A percentile compares a stretch with the other conserved stretches of the same genome.
Evolutionary conservation across 2,888 invertebrate genomes (phyloP).

Genomic region (Euproctis similis): DNA sequence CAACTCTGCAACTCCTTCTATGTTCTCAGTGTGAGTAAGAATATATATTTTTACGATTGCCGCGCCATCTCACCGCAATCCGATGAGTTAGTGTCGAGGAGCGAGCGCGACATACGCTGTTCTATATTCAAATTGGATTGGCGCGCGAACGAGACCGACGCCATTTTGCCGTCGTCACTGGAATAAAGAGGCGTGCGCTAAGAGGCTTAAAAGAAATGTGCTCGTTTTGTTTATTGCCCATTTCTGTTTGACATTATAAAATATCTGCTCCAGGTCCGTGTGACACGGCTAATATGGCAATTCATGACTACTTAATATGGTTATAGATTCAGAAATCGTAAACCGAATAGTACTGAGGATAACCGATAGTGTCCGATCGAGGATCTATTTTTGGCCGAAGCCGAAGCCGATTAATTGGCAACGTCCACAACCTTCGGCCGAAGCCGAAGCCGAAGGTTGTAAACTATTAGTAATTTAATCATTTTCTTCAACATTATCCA

Average conservation of each 20-base stretch:
- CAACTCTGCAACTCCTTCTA: slow-evolving; percentile 15
- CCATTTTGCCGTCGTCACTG: slow-evolving; percentile 65
- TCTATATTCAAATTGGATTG: slow-evolving; percentile 74
- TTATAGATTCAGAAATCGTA: too few relatives aligned
- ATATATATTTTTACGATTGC: slow-evolving; percentile 72
- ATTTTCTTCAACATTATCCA: too few relatives aligned
- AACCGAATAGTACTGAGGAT: too few relatives aligned
- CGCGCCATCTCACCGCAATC: slow-evolving; percentile 68
- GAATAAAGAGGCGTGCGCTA: slow-evolving; percentile 57
- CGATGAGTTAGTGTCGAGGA: slow-evolving; percentile 70
- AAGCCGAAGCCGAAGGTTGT: too few relatives aligned
- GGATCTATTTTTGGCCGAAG: too few relatives aligned
- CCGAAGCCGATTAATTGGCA: too few relatives aligned
- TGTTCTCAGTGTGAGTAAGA: slow-evolving; percentile 49
- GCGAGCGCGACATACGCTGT: slow-evolving; percentile 72
- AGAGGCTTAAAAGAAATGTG: slow-evolving; percentile 50
- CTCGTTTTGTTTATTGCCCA: slow-evolving; percentile 33
- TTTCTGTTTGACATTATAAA: slow-evolving; percentile 34
- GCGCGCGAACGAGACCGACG: slow-evolving; percentile 51
- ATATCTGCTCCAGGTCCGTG: slow-evolving; percentile 26
- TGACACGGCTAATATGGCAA: too few relatives aligned
- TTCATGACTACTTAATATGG: too few relatives aligned
- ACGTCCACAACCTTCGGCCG: too few relatives aligned
- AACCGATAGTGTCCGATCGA: too few relatives aligned
- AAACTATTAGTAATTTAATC: too few relatives aligned